Evolutionary conservation across 2,888 invertebrate species (phyloP).

Genomic region (Clistopyga incitator): DNA sequence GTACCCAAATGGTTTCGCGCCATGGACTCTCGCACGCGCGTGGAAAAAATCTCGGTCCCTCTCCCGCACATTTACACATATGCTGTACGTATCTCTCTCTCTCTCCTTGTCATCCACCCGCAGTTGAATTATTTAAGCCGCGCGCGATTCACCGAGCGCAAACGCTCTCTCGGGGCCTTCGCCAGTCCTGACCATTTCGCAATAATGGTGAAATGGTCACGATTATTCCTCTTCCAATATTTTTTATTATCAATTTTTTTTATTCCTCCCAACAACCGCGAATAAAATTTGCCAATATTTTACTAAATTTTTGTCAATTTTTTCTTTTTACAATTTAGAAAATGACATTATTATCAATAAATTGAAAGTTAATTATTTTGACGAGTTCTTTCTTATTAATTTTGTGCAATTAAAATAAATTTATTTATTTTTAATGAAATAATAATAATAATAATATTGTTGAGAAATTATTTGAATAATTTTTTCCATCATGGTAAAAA

Average conservation of each 20-base stretch:
- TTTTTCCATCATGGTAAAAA: background rate
- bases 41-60: slow-evolving; percentile 13
- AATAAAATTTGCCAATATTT: no score
- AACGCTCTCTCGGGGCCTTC: slow-evolving; percentile 32
- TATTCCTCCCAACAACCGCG: no score
- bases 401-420: no score
- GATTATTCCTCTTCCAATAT: no score
- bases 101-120: slow-evolving; percentile 57
- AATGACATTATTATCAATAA: no score
- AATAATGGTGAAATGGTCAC: no score
- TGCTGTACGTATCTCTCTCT: background rate
- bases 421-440: no score
- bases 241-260: no score
- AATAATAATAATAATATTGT: background rate
- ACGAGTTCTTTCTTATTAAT: no score
- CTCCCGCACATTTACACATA: background rate
- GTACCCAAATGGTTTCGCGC: slow-evolving; percentile 59
- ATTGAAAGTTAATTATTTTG: no score
- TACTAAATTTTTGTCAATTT: no score
- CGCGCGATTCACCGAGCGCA: slow-evolving; percentile 53
- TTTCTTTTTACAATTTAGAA: no score
- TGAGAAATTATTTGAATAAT: background rate
- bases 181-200: slow-evolving; percentile 23
- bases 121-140: slow-evolving; percentile 76
- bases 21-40: slow-evolving; percentile 44